A percentile compares a stretch with the other conserved stretches of the same genome.
These are phyloP conservation scores for Ricordea florida DNA, from an alignment of 92 coral and sea anemone genomes.

Conservation along the genomic window DNA sequence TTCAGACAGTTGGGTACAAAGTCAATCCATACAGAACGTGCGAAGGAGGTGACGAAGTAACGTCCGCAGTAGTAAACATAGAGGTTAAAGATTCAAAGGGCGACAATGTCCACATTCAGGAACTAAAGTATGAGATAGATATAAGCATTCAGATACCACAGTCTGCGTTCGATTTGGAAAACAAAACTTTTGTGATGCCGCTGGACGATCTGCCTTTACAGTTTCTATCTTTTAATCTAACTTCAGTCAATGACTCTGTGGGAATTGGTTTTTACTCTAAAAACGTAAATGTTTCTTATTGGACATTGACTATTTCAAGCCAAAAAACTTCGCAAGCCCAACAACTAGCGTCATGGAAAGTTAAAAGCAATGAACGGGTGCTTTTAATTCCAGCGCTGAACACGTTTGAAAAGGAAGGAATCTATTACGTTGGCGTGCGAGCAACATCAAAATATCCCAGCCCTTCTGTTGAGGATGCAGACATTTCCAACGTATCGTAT, in stretches of 20 bases:
- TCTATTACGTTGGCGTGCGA: not conserved
- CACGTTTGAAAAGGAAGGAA: not conserved
- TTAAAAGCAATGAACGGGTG: not conserved
- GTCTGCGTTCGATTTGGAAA: not conserved
- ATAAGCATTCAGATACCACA: slow-evolving; percentile 1
- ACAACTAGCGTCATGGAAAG: slow-evolving; percentile 46
- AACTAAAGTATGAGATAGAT: slow-evolving; percentile 34
- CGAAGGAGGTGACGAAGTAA: slow-evolving; percentile 31
- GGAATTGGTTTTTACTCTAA: slow-evolving; percentile 48
- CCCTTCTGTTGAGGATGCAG: not conserved
- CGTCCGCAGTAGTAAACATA: slow-evolving; percentile 52
- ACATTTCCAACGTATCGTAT: slow-evolving; percentile 55
- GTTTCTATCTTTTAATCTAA: not conserved
- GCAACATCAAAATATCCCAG: not conserved
- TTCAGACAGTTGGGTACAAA: slow-evolving; percentile 60
- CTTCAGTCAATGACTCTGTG: slow-evolving; percentile 31
- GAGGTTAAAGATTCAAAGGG: slow-evolving; percentile 54
- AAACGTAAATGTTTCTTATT: slow-evolving; percentile 10
- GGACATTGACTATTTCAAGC: slow-evolving; percentile 56
- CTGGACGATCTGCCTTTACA: not conserved
- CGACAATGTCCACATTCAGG: slow-evolving; percentile 22
- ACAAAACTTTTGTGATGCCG: not conserved
- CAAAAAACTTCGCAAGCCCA: slow-evolving; percentile 26
- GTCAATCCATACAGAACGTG: slow-evolving; percentile 62
- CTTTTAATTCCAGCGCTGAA: not conserved